A percentile compares a stretch with the other conserved stretches of the same genome.
Conservation (phyloP, 2,888 invertebrate species). For the Ypsolopha sequella region DNA sequence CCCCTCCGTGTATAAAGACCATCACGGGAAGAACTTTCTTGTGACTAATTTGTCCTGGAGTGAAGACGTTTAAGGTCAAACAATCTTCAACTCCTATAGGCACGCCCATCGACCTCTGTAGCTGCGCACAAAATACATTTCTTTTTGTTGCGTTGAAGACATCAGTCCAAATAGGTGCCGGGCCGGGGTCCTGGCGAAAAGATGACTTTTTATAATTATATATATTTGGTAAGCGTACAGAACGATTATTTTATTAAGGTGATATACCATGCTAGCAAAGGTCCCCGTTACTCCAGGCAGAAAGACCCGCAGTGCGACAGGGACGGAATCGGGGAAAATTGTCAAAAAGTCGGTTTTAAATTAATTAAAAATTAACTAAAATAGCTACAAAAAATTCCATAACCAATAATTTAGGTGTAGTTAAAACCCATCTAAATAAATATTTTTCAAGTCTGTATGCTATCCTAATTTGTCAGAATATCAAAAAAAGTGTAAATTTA, state of each 20-base stretch:
- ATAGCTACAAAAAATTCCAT: too few species aligned
- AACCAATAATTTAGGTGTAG: too few species aligned
- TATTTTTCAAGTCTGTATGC: too few species aligned
- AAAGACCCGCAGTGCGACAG: too few species aligned
- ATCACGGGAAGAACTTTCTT: conserved; percentile 11
- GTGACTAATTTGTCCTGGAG: conserved; percentile 8
- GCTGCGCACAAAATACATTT: conserved; percentile 9
- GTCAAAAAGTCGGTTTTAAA: too few species aligned
- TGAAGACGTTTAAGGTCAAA: conserved; percentile 11
- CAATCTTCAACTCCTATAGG: conserved; percentile 13
- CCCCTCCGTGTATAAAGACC: conserved; percentile 13
- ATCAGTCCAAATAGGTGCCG: conserved; percentile 11
- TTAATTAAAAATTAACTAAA: too few species aligned
- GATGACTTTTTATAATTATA: not conserved
- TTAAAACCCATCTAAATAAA: too few species aligned
- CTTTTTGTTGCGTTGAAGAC: conserved; percentile 9
- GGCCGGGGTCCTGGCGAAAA: conserved; percentile 11
- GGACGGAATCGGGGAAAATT: too few species aligned
- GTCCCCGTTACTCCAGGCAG: too few species aligned
- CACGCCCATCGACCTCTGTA: conserved; percentile 7
- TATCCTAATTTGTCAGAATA: too few species aligned
- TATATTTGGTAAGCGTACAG: not conserved
- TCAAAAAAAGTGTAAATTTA: too few species aligned
- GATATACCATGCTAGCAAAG: too few species aligned
- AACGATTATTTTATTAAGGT: not conserved